Conservation (phyloP, 2,113 vertebrate species). For the Lasiurus borealis region DNA sequence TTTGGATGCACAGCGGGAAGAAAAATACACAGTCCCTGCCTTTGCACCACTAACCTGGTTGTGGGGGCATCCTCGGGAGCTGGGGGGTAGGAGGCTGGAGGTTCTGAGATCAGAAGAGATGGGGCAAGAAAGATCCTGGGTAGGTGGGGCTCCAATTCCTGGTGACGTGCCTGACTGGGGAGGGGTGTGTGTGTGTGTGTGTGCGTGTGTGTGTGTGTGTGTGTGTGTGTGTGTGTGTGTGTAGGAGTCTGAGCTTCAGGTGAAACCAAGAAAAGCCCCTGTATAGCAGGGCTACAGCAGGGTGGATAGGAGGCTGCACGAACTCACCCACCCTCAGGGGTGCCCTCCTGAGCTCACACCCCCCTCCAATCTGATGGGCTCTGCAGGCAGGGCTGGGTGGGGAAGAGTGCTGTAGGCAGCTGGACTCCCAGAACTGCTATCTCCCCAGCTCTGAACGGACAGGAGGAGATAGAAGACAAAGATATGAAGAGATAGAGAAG, state of each 20-base stretch:
- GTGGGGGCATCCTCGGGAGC: neutral
- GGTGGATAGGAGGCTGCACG: neutral
- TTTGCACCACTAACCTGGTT: neutral
- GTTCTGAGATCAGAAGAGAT: neutral
- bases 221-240: neutral
- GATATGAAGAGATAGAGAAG: neutral
- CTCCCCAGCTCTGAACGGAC: neutral
- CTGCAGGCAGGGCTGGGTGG: neutral
- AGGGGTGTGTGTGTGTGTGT: no score
- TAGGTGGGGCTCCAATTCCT: neutral
- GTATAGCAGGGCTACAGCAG: neutral
- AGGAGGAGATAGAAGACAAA: neutral
- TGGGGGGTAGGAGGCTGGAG: no score
- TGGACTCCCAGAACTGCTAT: neutral
- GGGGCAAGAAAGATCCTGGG: neutral
- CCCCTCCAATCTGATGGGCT: neutral
- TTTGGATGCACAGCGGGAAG: neutral
- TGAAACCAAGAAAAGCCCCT: neutral
- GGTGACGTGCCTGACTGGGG: neutral
- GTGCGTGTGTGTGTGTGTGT: no score
- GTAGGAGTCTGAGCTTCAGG: neutral
- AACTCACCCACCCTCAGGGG: neutral
- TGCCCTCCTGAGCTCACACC: neutral
- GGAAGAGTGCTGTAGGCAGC: neutral
- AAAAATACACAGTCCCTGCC: neutral